phyloP scores from a whole-genome alignment of 35 echinoderm and acorn worm genomes.

The Lytechinus pictus region DNA sequence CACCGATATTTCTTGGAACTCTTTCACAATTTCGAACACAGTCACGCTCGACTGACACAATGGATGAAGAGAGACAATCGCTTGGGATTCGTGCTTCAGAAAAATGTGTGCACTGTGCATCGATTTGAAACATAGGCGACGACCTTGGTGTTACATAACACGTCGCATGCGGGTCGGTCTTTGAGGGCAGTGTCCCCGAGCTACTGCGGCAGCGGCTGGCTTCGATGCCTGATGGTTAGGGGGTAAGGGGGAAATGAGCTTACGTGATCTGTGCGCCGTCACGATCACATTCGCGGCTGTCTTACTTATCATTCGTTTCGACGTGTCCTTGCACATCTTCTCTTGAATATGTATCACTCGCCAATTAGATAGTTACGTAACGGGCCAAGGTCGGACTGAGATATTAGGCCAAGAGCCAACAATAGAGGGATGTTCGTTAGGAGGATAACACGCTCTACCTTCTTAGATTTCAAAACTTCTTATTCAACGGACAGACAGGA shows the following conservation, averaged over 20 bases:
- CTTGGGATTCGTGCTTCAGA: not conserved
- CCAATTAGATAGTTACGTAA: slow-evolving; percentile 34
- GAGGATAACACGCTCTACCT: not conserved
- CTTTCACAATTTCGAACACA: not conserved
- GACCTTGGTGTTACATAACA: not conserved
- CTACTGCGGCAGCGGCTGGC: not conserved
- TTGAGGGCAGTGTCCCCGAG: not conserved
- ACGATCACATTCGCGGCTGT: slow-evolving; percentile 5
- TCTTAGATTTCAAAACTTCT: not conserved
- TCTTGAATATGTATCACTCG: slow-evolving; percentile 18
- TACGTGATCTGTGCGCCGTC: not conserved
- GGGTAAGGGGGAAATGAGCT: not conserved
- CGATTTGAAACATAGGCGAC: not conserved
- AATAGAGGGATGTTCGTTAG: not conserved
- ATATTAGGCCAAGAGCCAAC: not conserved
- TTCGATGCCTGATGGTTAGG: not conserved
- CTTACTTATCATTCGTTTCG: slow-evolving; percentile 2
- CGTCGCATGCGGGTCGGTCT: not conserved
- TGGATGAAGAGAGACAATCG: not conserved
- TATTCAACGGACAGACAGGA: not conserved
- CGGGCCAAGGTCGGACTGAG: slow-evolving; percentile 21
- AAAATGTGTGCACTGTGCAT: not conserved
- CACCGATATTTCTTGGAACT: too few relatives aligned
- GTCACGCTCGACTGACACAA: not conserved
- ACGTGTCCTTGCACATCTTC: slow-evolving; percentile 37